Percentiles rank a stretch among this genome's conserved stretches.
phyloP scores from a whole-genome alignment of 2,888 invertebrate genomes.

The Leptarthrus brevirostris region DNA sequence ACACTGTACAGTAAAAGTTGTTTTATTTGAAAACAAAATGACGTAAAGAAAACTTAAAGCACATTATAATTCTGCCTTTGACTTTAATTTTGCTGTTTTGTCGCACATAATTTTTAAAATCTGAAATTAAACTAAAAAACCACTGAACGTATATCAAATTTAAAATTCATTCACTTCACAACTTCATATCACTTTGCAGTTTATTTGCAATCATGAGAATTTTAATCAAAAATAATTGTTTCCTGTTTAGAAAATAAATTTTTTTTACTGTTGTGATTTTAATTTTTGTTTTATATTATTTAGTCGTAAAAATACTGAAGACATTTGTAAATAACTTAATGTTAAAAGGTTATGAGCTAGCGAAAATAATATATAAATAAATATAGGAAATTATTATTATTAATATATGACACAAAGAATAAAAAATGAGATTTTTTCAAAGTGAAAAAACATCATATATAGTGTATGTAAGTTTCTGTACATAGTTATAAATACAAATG shows the following conservation, averaged over 20 bases:
- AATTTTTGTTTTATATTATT: conserved; percentile 12
- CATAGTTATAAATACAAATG: conserved; percentile 11
- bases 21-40: background rate
- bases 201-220: conserved; percentile 2
- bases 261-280: conserved; percentile 35
- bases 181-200: conserved; percentile 5
- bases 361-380: conserved; percentile 37
- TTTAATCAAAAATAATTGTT: conserved; percentile 36
- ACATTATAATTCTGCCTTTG: background rate
- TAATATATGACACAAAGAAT: conserved; percentile 28
- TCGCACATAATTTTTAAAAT: background rate
- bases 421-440: background rate
- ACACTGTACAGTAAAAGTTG: too few relatives aligned
- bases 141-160: background rate
- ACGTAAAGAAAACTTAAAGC: too few relatives aligned
- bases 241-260: conserved; percentile 34
- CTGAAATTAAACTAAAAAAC: background rate
- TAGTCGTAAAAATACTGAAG: background rate
- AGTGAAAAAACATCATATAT: conserved; percentile 10
- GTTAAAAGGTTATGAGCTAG: conserved; percentile 37
- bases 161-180: background rate
- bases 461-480: conserved; percentile 19
- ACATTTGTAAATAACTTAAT: conserved; percentile 26
- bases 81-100: background rate
- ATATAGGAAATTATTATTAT: conserved; percentile 31